These are phyloP conservation scores for Peromyscus melanophrys DNA, from an alignment of 2,797 vertebrate species.

Conservation along the genomic window DNA sequence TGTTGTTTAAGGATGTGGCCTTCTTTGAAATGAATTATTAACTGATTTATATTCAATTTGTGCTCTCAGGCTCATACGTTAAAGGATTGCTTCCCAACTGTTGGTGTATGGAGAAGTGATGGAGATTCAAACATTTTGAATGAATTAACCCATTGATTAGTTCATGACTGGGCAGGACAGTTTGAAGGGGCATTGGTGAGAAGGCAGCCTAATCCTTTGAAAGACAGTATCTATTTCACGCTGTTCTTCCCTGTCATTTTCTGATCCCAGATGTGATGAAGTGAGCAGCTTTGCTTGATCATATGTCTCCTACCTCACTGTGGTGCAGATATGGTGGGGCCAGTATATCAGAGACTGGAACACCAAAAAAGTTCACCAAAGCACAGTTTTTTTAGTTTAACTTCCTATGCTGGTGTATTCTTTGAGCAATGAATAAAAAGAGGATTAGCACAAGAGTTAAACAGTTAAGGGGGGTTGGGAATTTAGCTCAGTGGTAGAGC, in stretches of 20 bases:
- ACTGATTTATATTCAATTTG: too few species aligned
- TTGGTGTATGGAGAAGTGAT: background rate
- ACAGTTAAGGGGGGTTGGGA: background rate
- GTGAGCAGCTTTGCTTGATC: background rate
- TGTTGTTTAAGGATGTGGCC: background rate
- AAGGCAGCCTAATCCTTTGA: background rate
- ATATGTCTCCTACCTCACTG: too few species aligned
- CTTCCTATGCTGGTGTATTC: background rate
- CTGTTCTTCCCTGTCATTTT: background rate
- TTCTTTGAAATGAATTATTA: background rate
- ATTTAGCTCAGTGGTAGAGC: too few species aligned
- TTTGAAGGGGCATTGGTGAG: background rate
- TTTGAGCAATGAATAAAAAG: background rate
- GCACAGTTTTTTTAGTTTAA: background rate
- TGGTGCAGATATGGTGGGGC: background rate
- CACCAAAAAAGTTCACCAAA: background rate
- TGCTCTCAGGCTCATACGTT: background rate
- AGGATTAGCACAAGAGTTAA: background rate
- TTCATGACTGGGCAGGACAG: too few species aligned
- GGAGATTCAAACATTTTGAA: too few species aligned
- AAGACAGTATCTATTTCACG: background rate
- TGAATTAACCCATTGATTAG: background rate
- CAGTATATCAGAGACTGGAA: background rate
- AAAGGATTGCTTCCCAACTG: too few species aligned
- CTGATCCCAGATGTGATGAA: too few species aligned